Evolutionary conservation across 2,797 vertebrate genomes (phyloP), one percentile per base, ranked within the genome.

Genomic region (Pangasius krempfi): DNA sequence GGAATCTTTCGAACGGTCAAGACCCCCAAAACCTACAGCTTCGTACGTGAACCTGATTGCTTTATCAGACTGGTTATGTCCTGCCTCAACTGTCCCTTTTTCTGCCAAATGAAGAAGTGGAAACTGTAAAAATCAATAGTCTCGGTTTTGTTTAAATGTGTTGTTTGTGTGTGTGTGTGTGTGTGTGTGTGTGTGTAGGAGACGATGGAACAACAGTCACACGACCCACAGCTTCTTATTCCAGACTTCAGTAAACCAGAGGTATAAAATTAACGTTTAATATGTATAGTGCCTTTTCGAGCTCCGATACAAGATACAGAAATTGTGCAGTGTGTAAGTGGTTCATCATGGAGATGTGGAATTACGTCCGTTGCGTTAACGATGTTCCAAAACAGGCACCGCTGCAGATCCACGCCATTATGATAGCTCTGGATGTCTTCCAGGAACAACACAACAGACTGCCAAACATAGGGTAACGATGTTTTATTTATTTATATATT

Each of bases 181-280:
- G 25, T 88, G 47, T 84, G 12, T 89, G 5, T 68, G 52, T 90
- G n/a, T 89, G 37, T 79, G 37, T 62, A 99, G 99, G 98, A 99
- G 90, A 95, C 94, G 20, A 89, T 99, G 94, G 97, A 97, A 92
- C 96, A 90, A 85, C 98, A 99, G 94, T 92, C 99, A 92, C 95
- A 93, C 92, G 96, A 97, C 88, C 98, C 99, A 87, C 95, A 93
- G 85, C 97, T 96, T 88, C 95, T 99, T 88, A 96, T 94, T 92
- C 97, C 96, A 20, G 99, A 99, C 94, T 98, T 97, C 91, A 99
- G 98, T 95, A 99, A 98, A 94, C 97, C 98, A 89, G 97, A 99
- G 97, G 99, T 99, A 88, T 93, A 94, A 88, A 88, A 47, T 84
- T 68, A 54, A 68, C 89, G 37, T 22, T 22, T 13, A 33, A 1